Conservation (phyloP, 2,797 vertebrate genomes). For the Phalanger gymnotis region DNA sequence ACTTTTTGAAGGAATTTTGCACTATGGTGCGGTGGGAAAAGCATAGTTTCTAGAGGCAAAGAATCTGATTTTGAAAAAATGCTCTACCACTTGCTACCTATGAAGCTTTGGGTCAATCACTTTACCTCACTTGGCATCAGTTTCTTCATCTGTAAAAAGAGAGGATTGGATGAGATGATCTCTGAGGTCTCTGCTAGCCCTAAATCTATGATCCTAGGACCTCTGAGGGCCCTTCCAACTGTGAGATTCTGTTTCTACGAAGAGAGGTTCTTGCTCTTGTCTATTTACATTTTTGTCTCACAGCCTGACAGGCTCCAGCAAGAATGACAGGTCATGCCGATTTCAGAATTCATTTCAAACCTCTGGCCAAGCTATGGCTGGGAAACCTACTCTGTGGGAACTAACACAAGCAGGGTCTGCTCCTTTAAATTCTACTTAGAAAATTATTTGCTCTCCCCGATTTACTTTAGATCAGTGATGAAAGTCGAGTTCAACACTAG, state of each 20-base stretch:
- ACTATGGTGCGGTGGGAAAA: background rate
- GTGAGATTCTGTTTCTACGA: background rate
- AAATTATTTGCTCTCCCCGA: background rate
- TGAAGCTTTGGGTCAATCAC: background rate
- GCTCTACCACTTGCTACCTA: background rate
- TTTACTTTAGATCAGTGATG: background rate
- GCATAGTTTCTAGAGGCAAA: background rate
- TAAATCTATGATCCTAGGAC: background rate
- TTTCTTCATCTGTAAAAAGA: background rate
- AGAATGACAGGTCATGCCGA: background rate
- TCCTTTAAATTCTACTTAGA: background rate
- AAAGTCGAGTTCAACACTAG: background rate
- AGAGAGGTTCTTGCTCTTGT: background rate
- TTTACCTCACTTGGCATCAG: background rate
- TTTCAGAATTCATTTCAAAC: background rate
- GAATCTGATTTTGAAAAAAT: background rate
- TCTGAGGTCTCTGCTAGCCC: background rate
- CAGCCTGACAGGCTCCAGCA: background rate
- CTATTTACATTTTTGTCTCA: background rate
- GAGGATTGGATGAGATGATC: background rate
- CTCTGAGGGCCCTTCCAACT: background rate
- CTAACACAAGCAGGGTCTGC: background rate
- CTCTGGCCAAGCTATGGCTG: background rate
- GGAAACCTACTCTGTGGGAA: background rate
- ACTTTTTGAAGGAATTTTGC: background rate